phyloP scores from a whole-genome alignment of 1,140 invertebrate genomes.

The Amyelois transitella region DNA sequence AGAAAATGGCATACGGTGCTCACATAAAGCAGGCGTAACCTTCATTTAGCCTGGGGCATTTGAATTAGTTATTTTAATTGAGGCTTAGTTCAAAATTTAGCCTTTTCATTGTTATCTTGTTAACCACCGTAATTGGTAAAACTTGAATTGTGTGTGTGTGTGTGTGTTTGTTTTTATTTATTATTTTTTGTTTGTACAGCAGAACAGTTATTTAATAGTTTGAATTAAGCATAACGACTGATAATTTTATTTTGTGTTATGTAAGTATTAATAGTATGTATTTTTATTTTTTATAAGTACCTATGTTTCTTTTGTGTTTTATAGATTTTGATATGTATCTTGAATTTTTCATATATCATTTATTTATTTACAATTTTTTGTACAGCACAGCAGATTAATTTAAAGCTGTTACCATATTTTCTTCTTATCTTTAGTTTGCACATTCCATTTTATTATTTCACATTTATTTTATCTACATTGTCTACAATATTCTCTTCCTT shows the following conservation, averaged over 20 bases:
- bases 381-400: no score
- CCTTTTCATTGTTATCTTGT: no score
- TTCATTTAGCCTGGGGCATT: slow-evolving; percentile 10
- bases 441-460: slow-evolving; percentile 10
- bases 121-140: slow-evolving; percentile 26
- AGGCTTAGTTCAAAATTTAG: slow-evolving; percentile 10
- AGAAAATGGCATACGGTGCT: slow-evolving; percentile 79
- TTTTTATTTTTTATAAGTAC: slow-evolving; percentile 19
- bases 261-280: slow-evolving; percentile 15
- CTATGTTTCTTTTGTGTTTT: background rate
- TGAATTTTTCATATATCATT: background rate
- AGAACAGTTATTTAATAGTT: background rate
- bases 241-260: slow-evolving; percentile 24
- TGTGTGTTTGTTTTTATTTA: slow-evolving; percentile 16
- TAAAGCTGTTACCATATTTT: no score
- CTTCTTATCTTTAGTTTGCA: no score
- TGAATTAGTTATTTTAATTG: slow-evolving; percentile 6
- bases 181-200: slow-evolving; percentile 2
- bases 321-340: background rate
- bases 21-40: slow-evolving; percentile 63
- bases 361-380: no score
- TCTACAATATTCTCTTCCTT: background rate
- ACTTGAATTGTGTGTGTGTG: slow-evolving; percentile 17
- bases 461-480: background rate
- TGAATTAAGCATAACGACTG: slow-evolving; percentile 23